phyloP scores from a whole-genome alignment of 2,888 invertebrate genomes.

The Schizaphis graminum region DNA sequence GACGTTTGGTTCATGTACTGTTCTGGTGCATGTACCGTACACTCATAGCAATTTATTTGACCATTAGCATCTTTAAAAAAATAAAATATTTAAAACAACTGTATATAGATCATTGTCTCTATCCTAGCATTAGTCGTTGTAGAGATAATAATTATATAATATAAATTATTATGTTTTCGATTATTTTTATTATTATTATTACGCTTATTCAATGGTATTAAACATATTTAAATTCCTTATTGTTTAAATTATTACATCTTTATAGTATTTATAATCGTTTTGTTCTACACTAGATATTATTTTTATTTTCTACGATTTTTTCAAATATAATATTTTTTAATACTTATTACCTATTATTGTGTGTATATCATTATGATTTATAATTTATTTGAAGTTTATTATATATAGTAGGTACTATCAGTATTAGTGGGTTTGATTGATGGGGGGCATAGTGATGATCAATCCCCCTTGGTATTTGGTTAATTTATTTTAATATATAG shows the following conservation, averaged over 20 bases:
- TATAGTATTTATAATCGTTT: background rate
- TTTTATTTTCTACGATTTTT: background rate
- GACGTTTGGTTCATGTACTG: conserved; percentile 76
- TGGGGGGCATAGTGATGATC: background rate
- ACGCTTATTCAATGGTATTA: background rate
- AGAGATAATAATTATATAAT: background rate
- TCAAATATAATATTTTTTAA: background rate
- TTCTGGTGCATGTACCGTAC: conserved; percentile 77
- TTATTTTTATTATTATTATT: background rate
- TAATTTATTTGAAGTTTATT: background rate
- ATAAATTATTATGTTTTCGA: background rate
- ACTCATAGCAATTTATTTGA: conserved; percentile 81
- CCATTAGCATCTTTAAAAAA: conserved; percentile 68
- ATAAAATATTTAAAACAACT: background rate
- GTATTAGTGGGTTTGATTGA: background rate
- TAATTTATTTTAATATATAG: background rate
- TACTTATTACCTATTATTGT: background rate
- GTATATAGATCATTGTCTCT: background rate
- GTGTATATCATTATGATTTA: background rate
- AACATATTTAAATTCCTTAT: background rate
- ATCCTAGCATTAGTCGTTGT: background rate
- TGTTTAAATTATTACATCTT: background rate
- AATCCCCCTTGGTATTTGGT: background rate
- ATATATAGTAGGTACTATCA: background rate
- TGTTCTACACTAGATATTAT: background rate